Percentiles rank a stretch among this genome's conserved stretches.
These are phyloP conservation scores for Lepidocyrtoides sp. DNA, from an alignment of 2,888 invertebrate genomes.

Conservation along the genomic window DNA sequence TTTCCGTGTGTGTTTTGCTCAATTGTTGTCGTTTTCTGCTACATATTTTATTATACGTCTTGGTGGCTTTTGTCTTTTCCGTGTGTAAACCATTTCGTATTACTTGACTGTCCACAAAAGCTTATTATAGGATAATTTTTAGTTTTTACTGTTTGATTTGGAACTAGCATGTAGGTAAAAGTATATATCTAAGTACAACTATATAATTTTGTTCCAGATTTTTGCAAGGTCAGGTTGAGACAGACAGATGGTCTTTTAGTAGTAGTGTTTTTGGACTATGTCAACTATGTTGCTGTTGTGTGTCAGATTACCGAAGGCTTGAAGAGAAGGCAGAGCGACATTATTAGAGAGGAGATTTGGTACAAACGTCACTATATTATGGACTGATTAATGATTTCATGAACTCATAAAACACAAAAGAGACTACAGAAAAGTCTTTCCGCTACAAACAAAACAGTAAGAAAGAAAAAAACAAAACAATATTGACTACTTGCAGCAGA, in stretches of 20 bases:
- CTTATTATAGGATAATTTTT: neutral
- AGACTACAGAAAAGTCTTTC: conserved; percentile 26
- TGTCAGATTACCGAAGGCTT: neutral
- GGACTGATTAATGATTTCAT: conserved; percentile 35
- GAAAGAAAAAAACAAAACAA: neutral
- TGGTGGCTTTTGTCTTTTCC: neutral
- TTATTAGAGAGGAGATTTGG: neutral
- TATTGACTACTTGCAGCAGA: neutral
- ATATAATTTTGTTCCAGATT: conserved; percentile 25
- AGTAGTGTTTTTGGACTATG: neutral
- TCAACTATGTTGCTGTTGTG: neutral
- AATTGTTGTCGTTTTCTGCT: neutral
- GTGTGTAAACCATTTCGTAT: neutral
- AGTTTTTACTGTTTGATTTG: neutral
- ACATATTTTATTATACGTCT: conserved; percentile 7
- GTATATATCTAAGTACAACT: neutral
- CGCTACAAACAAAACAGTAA: conserved; percentile 9
- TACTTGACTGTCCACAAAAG: neutral
- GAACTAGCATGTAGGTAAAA: neutral
- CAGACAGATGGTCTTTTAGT: neutral
- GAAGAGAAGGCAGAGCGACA: neutral
- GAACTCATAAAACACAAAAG: conserved; percentile 30
- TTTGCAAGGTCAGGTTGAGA: conserved; percentile 2
- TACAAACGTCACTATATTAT: neutral
- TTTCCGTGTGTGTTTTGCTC: conserved; percentile 40